A percentile compares a stretch with the other conserved stretches of the same genome.
These are phyloP conservation scores for Amphipoea oculea DNA, from an alignment of 2,888 invertebrate genomes.

Conservation along the genomic window DNA sequence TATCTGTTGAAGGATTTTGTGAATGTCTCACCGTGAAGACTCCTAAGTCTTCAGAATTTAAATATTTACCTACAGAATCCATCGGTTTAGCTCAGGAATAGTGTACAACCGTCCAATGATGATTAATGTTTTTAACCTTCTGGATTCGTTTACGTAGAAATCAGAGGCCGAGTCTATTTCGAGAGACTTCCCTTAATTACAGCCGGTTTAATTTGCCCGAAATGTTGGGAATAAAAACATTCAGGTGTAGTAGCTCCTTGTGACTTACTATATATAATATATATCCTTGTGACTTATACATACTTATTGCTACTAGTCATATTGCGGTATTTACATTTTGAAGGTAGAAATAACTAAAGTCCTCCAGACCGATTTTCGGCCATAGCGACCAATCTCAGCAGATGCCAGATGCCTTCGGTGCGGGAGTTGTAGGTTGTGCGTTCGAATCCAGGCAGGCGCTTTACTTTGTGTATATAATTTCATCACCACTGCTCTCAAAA, in stretches of 20 bases:
- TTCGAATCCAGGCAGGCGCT: no score
- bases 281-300: no score
- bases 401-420: no score
- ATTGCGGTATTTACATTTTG: neutral
- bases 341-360: neutral
- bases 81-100: neutral
- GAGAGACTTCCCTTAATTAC: constrained; percentile 11
- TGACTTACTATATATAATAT: neutral
- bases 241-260: neutral
- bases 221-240: constrained; percentile 11
- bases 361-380: no score
- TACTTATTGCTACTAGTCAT: neutral
- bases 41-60: no score
- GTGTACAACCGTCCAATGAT: neutral
- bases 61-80: no score
- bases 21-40: no score
- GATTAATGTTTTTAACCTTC: neutral
- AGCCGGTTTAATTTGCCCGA: constrained; percentile 6
- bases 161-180: constrained; percentile 11
- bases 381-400: no score
- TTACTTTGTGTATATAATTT: no score
- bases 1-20: no score
- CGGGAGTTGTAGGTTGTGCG: no score
- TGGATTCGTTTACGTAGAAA: constrained; percentile 5
- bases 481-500: no score